Evolutionary conservation across 2,888 invertebrate species (phyloP).

Genomic region (Barypeithes pellucidus): DNA sequence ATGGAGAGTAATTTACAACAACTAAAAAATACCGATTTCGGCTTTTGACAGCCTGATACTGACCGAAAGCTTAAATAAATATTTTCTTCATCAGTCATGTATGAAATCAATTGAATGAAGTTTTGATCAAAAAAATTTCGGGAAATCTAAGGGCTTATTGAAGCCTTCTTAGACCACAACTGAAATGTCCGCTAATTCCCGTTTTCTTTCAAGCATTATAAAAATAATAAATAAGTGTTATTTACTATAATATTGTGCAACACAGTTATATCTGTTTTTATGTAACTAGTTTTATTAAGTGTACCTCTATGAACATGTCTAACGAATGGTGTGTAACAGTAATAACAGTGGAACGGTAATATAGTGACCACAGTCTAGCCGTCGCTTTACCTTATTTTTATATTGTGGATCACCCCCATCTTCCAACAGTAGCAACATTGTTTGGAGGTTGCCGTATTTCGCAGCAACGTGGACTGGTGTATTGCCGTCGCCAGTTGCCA

Average conservation of each 20-base stretch:
- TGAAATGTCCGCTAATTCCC: too few species aligned
- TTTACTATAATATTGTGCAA: neutral
- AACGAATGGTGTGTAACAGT: neutral
- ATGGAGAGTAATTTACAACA: too few species aligned
- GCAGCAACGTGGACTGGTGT: conserved; percentile 98
- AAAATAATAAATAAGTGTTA: neutral
- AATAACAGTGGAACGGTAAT: too few species aligned
- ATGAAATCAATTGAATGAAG: too few species aligned
- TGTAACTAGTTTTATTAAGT: conserved; percentile 7
- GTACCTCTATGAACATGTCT: neutral
- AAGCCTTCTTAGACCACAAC: too few species aligned
- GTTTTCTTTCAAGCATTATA: neutral
- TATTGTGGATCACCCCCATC: conserved; percentile 95
- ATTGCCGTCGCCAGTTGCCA: conserved; percentile 95
- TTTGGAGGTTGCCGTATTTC: conserved; percentile 90
- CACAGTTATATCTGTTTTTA: conserved; percentile 12
- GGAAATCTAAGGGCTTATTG: too few species aligned
- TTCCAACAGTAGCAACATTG: conserved; percentile 88
- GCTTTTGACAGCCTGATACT: too few species aligned
- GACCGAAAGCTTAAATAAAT: too few species aligned
- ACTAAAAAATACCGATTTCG: too few species aligned
- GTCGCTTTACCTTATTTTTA: conserved; percentile 81
- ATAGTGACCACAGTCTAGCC: neutral
- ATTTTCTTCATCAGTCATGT: too few species aligned
- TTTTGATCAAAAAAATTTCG: too few species aligned